A percentile compares a stretch with the other conserved stretches of the same genome.
phyloP scores from a whole-genome alignment of 2,113 vertebrate genomes.

The Thomomys bottae region DNA sequence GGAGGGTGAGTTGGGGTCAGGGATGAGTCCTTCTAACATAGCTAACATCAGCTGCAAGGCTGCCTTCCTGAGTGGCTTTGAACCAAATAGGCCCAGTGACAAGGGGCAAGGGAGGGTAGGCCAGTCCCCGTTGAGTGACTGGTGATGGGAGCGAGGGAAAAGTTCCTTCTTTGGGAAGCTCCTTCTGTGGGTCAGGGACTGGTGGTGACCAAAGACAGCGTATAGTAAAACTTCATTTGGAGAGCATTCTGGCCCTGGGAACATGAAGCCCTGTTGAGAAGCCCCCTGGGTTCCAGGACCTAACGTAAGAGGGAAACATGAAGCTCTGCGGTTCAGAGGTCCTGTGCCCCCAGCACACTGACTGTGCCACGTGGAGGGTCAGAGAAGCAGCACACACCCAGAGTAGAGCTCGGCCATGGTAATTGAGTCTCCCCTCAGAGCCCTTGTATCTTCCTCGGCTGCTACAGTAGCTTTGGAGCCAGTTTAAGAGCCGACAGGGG shows the following conservation, averaged over 20 bases:
- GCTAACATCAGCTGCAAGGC: not conserved
- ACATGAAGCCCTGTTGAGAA: not conserved
- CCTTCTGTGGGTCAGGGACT: fast-evolving
- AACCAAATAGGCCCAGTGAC: not conserved
- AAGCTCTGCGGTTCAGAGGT: not conserved
- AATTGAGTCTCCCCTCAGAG: not conserved
- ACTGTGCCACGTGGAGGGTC: not conserved
- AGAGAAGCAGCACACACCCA: not conserved
- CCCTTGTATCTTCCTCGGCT: not conserved
- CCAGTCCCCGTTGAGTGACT: not conserved
- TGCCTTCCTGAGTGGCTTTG: not conserved
- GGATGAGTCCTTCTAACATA: not conserved
- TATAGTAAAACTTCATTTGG: no score
- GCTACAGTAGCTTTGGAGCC: fast-evolving
- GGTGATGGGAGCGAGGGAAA: not conserved
- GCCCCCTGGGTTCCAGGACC: fast-evolving
- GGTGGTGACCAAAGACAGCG: not conserved
- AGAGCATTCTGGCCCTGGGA: fast-evolving
- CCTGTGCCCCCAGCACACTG: not conserved
- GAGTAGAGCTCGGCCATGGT: not conserved
- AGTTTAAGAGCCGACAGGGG: no score
- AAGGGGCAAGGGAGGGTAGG: fast-evolving
- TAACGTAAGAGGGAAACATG: not conserved
- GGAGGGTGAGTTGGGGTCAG: slow-evolving; percentile 89
- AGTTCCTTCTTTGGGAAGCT: not conserved